Conservation (phyloP, 1,140 invertebrate genomes). For the Drosophila melanica region DNA sequence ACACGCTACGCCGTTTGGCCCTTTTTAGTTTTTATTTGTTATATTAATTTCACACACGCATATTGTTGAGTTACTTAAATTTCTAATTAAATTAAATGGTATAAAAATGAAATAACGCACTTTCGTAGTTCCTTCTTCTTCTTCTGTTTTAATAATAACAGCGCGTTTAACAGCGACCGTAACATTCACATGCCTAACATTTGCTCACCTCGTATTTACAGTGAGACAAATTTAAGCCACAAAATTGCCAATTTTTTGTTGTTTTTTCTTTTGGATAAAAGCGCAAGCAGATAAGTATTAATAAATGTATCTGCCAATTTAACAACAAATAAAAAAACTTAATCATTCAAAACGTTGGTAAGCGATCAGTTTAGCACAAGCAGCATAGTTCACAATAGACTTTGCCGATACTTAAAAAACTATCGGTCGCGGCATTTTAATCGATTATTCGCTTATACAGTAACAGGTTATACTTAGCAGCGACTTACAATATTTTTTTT, state of each 20-base stretch:
- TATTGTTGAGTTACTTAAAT: constrained; percentile 70
- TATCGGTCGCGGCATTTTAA: constrained; percentile 5
- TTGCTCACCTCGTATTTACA: constrained; percentile 22
- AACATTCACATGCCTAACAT: constrained; percentile 9
- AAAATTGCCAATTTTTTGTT: too few species aligned
- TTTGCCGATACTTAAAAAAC: neutral
- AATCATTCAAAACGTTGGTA: neutral
- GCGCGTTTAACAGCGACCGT: constrained; percentile 19
- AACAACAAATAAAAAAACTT: neutral
- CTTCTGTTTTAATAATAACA: constrained; percentile 66
- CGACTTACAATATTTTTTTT: too few species aligned
- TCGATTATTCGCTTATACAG: neutral
- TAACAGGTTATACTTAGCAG: too few species aligned
- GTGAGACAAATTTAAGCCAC: neutral
- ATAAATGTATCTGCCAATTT: neutral
- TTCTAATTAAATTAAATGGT: constrained; percentile 73
- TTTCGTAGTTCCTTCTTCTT: constrained; percentile 63
- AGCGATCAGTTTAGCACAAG: neutral
- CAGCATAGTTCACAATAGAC: neutral
- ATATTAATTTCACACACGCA: constrained; percentile 66
- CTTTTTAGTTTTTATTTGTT: constrained; percentile 47
- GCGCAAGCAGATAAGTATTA: neutral
- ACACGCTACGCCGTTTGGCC: constrained; percentile 42
- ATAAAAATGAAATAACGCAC: constrained; percentile 82
- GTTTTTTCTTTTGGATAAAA: neutral